Conservation (phyloP, 2,113 vertebrate species). For the Drymodes brunneopygia region DNA sequence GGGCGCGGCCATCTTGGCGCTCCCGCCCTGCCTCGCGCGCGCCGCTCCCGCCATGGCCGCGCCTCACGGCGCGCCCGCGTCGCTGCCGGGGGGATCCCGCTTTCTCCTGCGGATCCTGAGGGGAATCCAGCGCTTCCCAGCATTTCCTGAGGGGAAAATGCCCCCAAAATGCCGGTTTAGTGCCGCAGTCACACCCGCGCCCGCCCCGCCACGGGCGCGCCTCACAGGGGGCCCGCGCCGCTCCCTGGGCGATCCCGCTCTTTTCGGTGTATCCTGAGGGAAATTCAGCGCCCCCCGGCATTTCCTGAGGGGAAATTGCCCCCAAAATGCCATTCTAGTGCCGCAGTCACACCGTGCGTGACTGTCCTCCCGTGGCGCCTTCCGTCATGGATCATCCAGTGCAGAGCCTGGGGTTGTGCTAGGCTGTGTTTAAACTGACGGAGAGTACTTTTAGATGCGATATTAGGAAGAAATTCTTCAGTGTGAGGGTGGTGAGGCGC, state of each 20-base stretch:
- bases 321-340: not conserved
- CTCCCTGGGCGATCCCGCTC: no score
- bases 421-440: not conserved
- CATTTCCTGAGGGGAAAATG: no score
- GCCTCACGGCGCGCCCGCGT: not conserved
- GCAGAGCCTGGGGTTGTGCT: not conserved
- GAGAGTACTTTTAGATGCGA: not conserved
- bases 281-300: no score
- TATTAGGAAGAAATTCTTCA: no score
- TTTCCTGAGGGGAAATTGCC: no score
- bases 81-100: no score
- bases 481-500: not conserved
- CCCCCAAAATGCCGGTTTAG: not conserved
- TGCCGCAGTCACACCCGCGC: not conserved
- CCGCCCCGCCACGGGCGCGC: not conserved
- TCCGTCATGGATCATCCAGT: not conserved
- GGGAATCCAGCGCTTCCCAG: no score
- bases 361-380: not conserved
- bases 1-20: constrained; percentile 84
- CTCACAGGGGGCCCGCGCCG: not conserved
- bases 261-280: no score
- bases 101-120: no score
- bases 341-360: no score
- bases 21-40: constrained; percentile 76
- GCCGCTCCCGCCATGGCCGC: not conserved